These are phyloP conservation scores for Paramormyrops kingsleyae DNA, from an alignment of 2,113 vertebrate genomes.

Conservation along the genomic window DNA sequence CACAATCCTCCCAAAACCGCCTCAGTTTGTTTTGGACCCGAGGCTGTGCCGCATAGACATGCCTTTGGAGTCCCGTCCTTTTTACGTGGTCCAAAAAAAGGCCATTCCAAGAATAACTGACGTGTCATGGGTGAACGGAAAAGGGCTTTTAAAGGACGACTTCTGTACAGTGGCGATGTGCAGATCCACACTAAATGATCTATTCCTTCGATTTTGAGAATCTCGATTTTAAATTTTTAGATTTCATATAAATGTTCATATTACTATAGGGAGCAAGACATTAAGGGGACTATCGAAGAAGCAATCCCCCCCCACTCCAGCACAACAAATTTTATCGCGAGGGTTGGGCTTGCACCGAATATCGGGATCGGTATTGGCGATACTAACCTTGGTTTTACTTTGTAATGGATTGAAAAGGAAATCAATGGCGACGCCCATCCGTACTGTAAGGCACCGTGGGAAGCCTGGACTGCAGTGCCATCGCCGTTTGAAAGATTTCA, in stretches of 20 bases:
- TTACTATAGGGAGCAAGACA: neutral
- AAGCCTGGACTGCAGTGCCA: slow-evolving; percentile 23
- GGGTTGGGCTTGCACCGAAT: neutral
- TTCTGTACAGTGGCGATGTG: neutral
- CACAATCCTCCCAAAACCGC: neutral
- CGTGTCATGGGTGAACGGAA: neutral
- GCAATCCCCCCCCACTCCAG: neutral
- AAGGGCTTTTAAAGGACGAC: neutral
- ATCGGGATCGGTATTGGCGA: neutral
- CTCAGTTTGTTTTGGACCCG: neutral
- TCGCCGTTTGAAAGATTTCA: slow-evolving; percentile 40
- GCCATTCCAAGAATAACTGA: neutral
- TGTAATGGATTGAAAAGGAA: neutral
- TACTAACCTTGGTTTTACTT: neutral
- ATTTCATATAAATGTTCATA: neutral
- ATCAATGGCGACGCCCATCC: neutral
- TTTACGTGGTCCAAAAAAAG: neutral
- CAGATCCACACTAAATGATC: neutral
- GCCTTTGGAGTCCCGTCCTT: neutral
- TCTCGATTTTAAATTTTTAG: neutral
- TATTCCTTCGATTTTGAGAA: neutral
- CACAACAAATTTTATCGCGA: neutral
- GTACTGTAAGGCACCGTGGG: slow-evolving; percentile 18
- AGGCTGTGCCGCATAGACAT: neutral
- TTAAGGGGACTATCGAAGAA: neutral